Conservation (phyloP, 1,140 invertebrate species). For the Hycleus cichorii region DNA sequence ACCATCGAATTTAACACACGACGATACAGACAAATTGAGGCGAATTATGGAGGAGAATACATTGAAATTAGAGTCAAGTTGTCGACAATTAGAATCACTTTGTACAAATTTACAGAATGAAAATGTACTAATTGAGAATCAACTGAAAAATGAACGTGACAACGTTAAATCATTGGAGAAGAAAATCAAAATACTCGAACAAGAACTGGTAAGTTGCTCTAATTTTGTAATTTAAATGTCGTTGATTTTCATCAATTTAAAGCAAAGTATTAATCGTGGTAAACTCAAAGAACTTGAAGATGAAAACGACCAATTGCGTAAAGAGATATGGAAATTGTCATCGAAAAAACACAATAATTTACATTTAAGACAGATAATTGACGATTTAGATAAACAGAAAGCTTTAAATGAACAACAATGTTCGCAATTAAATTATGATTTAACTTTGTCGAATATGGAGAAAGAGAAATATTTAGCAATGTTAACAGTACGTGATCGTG, state of each 20-base stretch:
- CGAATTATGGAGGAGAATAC: conserved; percentile 35
- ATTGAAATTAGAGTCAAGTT: conserved; percentile 34
- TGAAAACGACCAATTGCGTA: conserved; percentile 14
- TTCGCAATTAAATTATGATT: conserved; percentile 28
- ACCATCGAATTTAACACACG: conserved; percentile 2
- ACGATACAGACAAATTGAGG: conserved; percentile 28
- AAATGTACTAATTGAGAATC: conserved; percentile 31
- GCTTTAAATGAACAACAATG: conserved; percentile 23
- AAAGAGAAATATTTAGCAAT: conserved; percentile 36
- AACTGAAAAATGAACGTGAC: conserved; percentile 29
- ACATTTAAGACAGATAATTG: conserved; percentile 9
- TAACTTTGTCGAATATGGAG: conserved; percentile 32
- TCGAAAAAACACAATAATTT: not conserved
- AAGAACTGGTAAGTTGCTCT: conserved; percentile 10
- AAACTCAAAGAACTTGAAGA: conserved; percentile 24
- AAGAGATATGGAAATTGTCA: conserved; percentile 2
- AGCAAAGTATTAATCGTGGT: conserved; percentile 5
- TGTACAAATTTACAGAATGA: conserved; percentile 33
- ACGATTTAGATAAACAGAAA: conserved; percentile 31
- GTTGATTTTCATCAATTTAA: not conserved
- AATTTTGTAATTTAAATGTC: not conserved
- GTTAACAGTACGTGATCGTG: conserved; percentile 30
- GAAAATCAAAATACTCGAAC: conserved; percentile 28
- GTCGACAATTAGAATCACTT: conserved; percentile 34
- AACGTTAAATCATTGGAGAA: conserved; percentile 27